Evolutionary conservation across 2,888 invertebrate genomes (phyloP), one percentile per base, ranked within the genome.

Genomic region (Tachina fera): DNA sequence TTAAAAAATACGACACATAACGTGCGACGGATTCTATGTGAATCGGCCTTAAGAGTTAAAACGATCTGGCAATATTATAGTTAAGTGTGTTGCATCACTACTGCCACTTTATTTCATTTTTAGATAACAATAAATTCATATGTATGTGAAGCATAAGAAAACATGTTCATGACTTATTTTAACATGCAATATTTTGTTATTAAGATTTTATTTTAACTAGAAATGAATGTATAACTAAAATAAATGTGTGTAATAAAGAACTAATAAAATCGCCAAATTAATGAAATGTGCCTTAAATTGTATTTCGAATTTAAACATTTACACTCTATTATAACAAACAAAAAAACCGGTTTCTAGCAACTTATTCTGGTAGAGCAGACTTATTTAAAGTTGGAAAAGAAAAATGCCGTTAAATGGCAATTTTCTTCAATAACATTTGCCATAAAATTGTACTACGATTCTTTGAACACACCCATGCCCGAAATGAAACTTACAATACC

Each of bases 221-320:
- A 43, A 14, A 19, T 19, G 11, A 53, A 53, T 53, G 45, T 72
- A 61, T 41, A 39, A 61, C 19, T 49, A 16, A 74, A 51, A 10
- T 16, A 39, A 74, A 60, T 47, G 41, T 41, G 41, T 51, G 39
- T n/a, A 61, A 61, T 51, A 74, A 61, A 74, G 39, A 22, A n/a
- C n/a, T n/a, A 47, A 10, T 60, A 13, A 19, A 43, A 47, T 65
- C 1, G 19, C 9, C 22, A 45, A 56, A 43, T 56, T 43, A 56
- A 68, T 16, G 13, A 19, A 41, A 39, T n/a, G 9, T 16, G 8
- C 19, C 6, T 8, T 5, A 6, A 58, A 11, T 39, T 53, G 10
- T 10, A 31, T 53, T 53, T 9, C 6, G 31, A 31, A 31, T 4
- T 31, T 31, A 4, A 31, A 31, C 2, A 31, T 31, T 31, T 22